phyloP scores from a whole-genome alignment of 2,888 invertebrate species.

The Liposcelis brunnea region DNA sequence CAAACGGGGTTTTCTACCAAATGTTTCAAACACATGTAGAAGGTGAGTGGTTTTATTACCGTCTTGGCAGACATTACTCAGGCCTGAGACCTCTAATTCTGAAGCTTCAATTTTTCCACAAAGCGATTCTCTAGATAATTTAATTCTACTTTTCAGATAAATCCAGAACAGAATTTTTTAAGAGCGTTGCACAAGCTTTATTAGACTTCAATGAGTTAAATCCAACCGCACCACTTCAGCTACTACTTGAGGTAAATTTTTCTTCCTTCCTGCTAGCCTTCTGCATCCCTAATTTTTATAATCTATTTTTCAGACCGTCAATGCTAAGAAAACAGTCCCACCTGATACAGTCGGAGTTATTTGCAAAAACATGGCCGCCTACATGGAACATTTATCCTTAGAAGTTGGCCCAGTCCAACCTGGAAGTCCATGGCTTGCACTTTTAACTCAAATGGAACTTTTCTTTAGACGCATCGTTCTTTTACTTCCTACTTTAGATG shows the following conservation, averaged over 20 bases:
- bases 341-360: constrained; percentile 55
- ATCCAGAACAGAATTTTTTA: constrained; percentile 70
- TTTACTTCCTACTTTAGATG: constrained; percentile 48
- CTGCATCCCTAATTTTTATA: too few relatives aligned
- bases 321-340: constrained; percentile 58
- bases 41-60: constrained; percentile 43
- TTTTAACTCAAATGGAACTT: constrained; percentile 72
- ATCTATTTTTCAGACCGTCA: constrained; percentile 42
- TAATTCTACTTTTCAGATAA: constrained; percentile 33
- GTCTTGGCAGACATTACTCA: not conserved
- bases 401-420: constrained; percentile 48
- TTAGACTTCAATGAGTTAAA: constrained; percentile 92
- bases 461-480: constrained; percentile 64
- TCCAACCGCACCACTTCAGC: constrained; percentile 82
- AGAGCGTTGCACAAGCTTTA: constrained; percentile 81
- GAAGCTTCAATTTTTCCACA: not conserved
- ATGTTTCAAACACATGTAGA: constrained; percentile 81
- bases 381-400: constrained; percentile 79
- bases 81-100: not conserved
- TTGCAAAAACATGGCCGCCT: constrained; percentile 80
- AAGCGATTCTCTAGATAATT: not conserved
- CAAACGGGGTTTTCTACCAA: constrained; percentile 91
- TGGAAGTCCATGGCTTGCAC: constrained; percentile 53
- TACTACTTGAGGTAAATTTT: constrained; percentile 56
- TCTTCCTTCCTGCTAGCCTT: too few relatives aligned